Percentiles rank a stretch among this genome's conserved stretches.
Evolutionary conservation across 2,888 invertebrate genomes (phyloP).

Genomic region (Aphelenchoides bicaudatus): DNA sequence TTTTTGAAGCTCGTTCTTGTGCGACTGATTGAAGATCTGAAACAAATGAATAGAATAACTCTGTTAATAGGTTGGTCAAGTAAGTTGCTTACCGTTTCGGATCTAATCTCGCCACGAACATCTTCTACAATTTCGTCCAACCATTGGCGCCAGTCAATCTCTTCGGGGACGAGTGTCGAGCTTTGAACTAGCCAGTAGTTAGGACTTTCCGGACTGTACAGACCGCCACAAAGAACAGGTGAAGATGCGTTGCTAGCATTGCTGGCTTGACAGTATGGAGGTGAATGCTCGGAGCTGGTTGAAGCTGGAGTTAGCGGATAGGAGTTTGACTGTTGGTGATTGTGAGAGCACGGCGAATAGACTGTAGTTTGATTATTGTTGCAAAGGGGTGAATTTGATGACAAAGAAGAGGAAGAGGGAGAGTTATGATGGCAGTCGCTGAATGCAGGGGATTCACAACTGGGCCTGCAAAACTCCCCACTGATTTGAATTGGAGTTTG

Average conservation of each 20-base stretch:
- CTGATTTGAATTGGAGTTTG: too few relatives aligned
- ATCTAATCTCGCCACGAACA: slow-evolving; percentile 44
- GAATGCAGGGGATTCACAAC: too few relatives aligned
- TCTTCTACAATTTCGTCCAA: slow-evolving; percentile 49
- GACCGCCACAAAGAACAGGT: background rate
- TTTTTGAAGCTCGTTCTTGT: background rate
- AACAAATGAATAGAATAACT: slow-evolving; percentile 12
- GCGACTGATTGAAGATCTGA: slow-evolving; percentile 15
- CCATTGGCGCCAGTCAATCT: slow-evolving; percentile 28
- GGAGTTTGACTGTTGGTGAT: slow-evolving; percentile 20
- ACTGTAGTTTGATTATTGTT: background rate
- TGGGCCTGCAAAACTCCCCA: too few relatives aligned
- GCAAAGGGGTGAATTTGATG: background rate
- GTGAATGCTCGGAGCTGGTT: background rate
- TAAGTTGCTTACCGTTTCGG: slow-evolving; percentile 30
- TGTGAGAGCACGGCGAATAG: slow-evolving; percentile 18
- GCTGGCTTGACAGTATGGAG: background rate
- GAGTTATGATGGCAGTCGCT: background rate
- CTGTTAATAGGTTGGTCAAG: too few relatives aligned
- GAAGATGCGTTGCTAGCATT: slow-evolving; percentile 17
- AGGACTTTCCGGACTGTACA: background rate
- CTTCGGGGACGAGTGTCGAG: background rate
- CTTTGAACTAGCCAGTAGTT: background rate
- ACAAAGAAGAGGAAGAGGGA: background rate
- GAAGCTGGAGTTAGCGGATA: slow-evolving; percentile 14